Evolutionary conservation across 2,888 invertebrate genomes (phyloP), one percentile per base, ranked within the genome.

Genomic region (Monopis laevigella): DNA sequence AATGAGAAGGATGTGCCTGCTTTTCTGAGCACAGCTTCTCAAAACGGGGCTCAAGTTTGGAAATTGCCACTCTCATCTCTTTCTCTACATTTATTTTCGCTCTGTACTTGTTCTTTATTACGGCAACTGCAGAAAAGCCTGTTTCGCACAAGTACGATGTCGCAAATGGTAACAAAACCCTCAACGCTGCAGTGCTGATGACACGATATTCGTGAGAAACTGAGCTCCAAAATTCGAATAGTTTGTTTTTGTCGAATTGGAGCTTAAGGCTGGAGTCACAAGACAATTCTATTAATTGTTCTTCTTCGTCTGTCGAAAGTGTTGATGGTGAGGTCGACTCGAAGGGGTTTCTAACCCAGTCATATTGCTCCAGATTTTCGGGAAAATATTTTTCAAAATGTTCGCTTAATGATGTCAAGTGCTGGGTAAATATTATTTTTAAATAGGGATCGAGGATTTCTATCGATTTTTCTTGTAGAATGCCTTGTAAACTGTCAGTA

Each of bases 271-370:
- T 45, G 40, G 44, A 46, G 41, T 48, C 29, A 29, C 29, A 29
- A 5, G 48, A 48, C 38, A 53, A 40, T 45, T 51, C 48, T 40
- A 49, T 51, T 39, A 48, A 38, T 46, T 45, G 42, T 46, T 50
- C 46, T 48, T 50, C 48, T 43, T 50, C 48, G 29, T 11, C 45
- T 49, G 43, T 47, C 14, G 42, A 45, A 46, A 46, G 45, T 45
- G 46, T 44, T 27, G 45, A 45, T 49, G 43, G 27, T 45, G 40
- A 6, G 39, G 28, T 32, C 24, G 36, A 35, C 42, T 43, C 42
- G 11, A 44, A 46, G 44, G 45, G 43, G 21, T 43, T 46, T 42
- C 40, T 43, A 35, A 45, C 43, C 45, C 46, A 45, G 32, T 44
- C 48, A 34, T 46, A 47, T 45, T 46, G 45, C 44, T 47, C 43